Evolutionary conservation across 2,888 invertebrate genomes (phyloP).

Genomic region (Lamproptera curius): DNA sequence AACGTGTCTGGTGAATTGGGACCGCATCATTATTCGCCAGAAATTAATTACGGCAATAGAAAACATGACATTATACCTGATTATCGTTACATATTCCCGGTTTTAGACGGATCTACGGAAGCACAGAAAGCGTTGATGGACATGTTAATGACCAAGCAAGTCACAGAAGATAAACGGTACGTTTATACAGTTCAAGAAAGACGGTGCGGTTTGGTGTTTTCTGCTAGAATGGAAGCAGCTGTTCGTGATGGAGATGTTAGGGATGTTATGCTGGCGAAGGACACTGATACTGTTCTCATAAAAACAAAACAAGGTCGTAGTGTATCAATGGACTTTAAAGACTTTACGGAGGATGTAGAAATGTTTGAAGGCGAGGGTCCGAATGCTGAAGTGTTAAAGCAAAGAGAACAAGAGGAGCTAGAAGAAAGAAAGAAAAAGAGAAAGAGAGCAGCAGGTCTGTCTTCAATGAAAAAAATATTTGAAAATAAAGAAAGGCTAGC

Average conservation of each 20-base stretch:
- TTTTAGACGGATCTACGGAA: slow-evolving; percentile 82
- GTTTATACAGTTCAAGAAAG: slow-evolving; percentile 87
- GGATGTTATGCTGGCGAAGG: slow-evolving; percentile 87
- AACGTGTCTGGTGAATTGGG: slow-evolving; percentile 80
- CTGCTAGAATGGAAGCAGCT: slow-evolving; percentile 85
- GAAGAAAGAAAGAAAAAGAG: slow-evolving; percentile 76
- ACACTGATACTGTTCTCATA: slow-evolving; percentile 85
- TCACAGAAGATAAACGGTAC: slow-evolving; percentile 79
- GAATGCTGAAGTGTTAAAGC: slow-evolving; percentile 79
- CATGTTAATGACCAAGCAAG: slow-evolving; percentile 79
- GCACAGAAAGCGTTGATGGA: slow-evolving; percentile 81
- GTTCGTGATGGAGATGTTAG: slow-evolving; percentile 87
- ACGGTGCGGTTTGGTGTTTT: slow-evolving; percentile 85
- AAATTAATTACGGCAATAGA: slow-evolving; percentile 81
- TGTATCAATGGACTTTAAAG: slow-evolving; percentile 84
- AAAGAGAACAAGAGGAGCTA: slow-evolving; percentile 77
- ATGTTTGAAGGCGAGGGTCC: slow-evolving; percentile 86
- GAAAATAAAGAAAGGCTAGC: slow-evolving; percentile 86
- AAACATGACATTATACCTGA: slow-evolving; percentile 83
- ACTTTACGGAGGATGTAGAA: slow-evolving; percentile 76
- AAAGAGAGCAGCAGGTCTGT: slow-evolving; percentile 81
- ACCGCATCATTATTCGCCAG: slow-evolving; percentile 79
- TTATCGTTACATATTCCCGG: slow-evolving; percentile 86
- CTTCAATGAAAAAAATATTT: slow-evolving; percentile 83
- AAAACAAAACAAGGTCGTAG: slow-evolving; percentile 85